These are phyloP conservation scores for Erebia ligea DNA, from an alignment of 2,888 invertebrate genomes.

Conservation along the genomic window DNA sequence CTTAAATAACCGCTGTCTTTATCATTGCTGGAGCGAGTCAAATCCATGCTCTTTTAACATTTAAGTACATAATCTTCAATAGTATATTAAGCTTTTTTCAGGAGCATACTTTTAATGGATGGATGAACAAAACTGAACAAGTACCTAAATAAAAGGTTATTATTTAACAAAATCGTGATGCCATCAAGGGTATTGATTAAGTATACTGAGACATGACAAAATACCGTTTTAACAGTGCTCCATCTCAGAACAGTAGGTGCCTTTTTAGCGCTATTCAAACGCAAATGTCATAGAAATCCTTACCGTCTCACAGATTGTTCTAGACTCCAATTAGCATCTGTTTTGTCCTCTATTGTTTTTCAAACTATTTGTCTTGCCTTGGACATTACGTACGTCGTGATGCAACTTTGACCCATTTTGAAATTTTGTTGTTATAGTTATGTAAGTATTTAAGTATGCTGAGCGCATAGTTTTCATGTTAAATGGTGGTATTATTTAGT, in stretches of 20 bases:
- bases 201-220: constrained; percentile 7
- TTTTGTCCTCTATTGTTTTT: constrained; percentile 41
- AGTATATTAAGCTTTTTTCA: too few species aligned
- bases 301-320: constrained; percentile 39
- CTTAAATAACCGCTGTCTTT: too few species aligned
- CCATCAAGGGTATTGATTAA: constrained; percentile 26
- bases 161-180: constrained; percentile 25
- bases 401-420: constrained; percentile 43
- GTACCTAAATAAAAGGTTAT: background rate
- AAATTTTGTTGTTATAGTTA: constrained; percentile 10
- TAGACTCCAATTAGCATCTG: constrained; percentile 42
- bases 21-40: too few species aligned
- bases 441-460: constrained; percentile 39
- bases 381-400: constrained; percentile 29
- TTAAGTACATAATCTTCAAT: too few species aligned
- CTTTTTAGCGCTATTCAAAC: constrained; percentile 45
- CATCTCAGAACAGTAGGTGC: background rate
- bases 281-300: constrained; percentile 48
- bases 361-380: constrained; percentile 30
- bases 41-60: too few species aligned
- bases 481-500: constrained; percentile 24
- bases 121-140: too few species aligned
- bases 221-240: constrained; percentile 17
- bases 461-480: constrained; percentile 22
- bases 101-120: too few species aligned